Base-by-base conservation (phyloP, 2,797 vertebrate genomes). In the Coilia nasus region DNA sequence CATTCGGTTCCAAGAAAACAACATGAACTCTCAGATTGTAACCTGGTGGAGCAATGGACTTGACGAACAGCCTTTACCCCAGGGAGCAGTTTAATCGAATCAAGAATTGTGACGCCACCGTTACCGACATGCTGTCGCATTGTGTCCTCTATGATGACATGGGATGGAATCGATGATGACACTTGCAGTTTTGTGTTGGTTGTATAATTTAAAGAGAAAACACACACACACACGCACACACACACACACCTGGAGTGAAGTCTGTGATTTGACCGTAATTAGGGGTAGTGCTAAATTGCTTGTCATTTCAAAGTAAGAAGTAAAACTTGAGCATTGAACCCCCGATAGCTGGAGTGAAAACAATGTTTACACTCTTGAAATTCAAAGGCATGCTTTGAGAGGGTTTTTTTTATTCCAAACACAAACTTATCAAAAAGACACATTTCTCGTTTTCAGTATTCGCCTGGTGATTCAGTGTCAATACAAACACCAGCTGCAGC, bases 401-500 rank as follows among this genome's bases (percentile, higher is more conserved):
- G 25, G 25, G 9, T 1, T 28, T 15, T 23, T 12, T 6, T 28
- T 67, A 28, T 5, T n/a, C 31, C 31, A 71, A 71, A 71, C 23
- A 31, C 23, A 35, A 75, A 19, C 17, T 41, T 28, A 75, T 75
- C 67, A 75, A 35, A 28, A 19, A 6, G 67, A 75, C 31, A 21
- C 31, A 75, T 41, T 15, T 75, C 15, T 75, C 67, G 6, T 14
- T 0, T 28, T 41, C 67, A 41, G 17, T 35, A 75, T 23, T 28
- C 11, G 23, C 25, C 62, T 67, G 62, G 62, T 67, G 62, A 67
- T 67, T 67, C 31, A 67, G 15, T 67, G 23, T 12, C 23, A 67
- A 67, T 25, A 67, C 62, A 23, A 12, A 28, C 31, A 0, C 7
- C 88, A 90, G 91, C 89, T 91, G 88, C 90, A 92, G 92, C 91